Evolutionary conservation across 92 coral and sea anemone species (phyloP), one percentile per base, ranked within the genome.

Genomic region (Diadumene lineata): DNA sequence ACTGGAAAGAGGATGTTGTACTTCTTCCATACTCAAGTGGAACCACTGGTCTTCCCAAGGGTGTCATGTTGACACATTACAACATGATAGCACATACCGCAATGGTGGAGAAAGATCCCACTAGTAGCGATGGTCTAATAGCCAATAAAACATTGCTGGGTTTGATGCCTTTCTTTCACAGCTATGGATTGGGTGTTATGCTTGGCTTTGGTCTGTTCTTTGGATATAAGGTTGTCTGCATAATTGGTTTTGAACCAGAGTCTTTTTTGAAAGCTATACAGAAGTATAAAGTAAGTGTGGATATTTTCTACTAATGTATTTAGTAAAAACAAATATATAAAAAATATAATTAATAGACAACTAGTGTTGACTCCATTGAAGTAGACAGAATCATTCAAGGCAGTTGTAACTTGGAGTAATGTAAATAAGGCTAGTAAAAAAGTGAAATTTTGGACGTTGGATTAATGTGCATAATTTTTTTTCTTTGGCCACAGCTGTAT

Each of bases 41-140:
- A 0, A 93, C 98, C 17, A 93, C 98, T 31, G 98, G 98, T 8
- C 48, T 87, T 25, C 89, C 96, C 25, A 90, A 90, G 58, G 98
- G 96, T 11, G 96, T 89, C 23, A 90, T 93, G 96, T 60, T 84
- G 18, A 93, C 98, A 2, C 98, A 93, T 68, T 87, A 81, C 61
- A 93, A 89, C 34, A 60, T 86, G 25, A 64, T 81, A n/a, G 71
- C 86, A n/a, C 72, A 68, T 34, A 19, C 48, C 6, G 13, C 13
- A 38, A 13, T 13, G 13, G 48, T 13, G 13, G 13, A 13, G 7
- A 38, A 4, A 38, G 48, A 13, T 13, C 48, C n/a, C n/a, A n/a
- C n/a, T n/a, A n/a, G n/a, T n/a, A n/a, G n/a, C n/a, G n/a, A n/a
- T n/a, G n/a, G n/a, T n/a, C n/a, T n/a, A n/a, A n/a, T n/a, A n/a